Evolutionary conservation across 2,888 invertebrate genomes (phyloP).

Genomic region (Mamestra brassicae): DNA sequence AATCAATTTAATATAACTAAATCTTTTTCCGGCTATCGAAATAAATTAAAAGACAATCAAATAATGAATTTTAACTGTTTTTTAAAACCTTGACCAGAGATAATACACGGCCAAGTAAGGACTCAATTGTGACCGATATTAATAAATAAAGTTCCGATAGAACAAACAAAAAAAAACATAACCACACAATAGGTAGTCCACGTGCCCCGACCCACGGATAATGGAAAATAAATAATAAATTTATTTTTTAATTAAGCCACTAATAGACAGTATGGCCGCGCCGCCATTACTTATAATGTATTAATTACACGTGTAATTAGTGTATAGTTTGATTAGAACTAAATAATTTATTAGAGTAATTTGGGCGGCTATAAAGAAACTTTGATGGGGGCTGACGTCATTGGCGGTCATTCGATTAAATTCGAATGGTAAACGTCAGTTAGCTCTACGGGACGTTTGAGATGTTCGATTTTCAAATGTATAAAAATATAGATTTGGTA

Average conservation of each 20-base stretch:
- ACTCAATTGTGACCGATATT: conserved; percentile 4
- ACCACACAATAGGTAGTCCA: conserved; percentile 18
- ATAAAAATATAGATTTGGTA: not conserved
- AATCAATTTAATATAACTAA: not conserved
- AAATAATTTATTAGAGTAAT: conserved; percentile 74
- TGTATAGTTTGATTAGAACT: conserved; percentile 74
- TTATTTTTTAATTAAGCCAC: conserved; percentile 68
- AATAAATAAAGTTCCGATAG: conserved; percentile 1
- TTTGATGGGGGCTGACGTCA: conserved; percentile 65
- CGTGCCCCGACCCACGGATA: conserved; percentile 39
- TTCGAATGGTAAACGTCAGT: conserved; percentile 43
- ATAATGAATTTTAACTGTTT: not conserved
- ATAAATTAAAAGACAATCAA: not conserved
- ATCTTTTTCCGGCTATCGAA: not conserved
- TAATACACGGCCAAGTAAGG: not conserved
- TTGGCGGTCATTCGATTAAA: conserved; percentile 54
- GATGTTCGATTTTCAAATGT: not conserved
- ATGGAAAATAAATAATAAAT: conserved; percentile 67
- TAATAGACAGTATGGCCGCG: conserved; percentile 64
- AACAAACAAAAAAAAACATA: conserved; percentile 18
- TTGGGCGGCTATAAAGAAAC: conserved; percentile 71
- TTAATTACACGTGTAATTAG: conserved; percentile 73
- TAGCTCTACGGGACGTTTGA: not conserved
- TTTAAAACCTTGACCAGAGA: not conserved
- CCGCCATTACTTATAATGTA: conserved; percentile 68